A percentile compares a stretch with the other conserved stretches of the same genome.
Conservation (phyloP, 2,113 vertebrate species). For the Plectropomus leopardus region DNA sequence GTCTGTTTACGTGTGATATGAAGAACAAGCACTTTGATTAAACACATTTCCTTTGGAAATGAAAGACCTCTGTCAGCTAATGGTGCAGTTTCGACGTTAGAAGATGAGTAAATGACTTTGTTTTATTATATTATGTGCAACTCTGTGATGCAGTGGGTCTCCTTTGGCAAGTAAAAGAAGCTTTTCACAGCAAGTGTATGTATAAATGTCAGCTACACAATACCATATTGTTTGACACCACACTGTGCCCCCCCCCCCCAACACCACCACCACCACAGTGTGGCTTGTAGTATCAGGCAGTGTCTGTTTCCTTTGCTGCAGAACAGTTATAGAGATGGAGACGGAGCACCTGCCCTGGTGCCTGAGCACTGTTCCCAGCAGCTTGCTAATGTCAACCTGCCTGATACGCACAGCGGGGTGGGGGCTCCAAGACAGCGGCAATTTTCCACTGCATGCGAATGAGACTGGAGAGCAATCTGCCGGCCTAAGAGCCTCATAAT, state of each 20-base stretch:
- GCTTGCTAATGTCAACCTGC: constrained; percentile 85
- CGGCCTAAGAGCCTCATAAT: constrained; percentile 83
- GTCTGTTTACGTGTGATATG: not conserved
- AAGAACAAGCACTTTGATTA: not conserved
- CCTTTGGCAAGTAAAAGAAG: constrained; percentile 16
- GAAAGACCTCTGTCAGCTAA: not conserved
- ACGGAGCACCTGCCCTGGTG: constrained; percentile 75
- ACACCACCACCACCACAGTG: not conserved
- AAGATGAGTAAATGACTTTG: not conserved
- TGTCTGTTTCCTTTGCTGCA: constrained; percentile 66
- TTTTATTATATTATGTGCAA: not conserved
- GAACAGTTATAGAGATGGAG: constrained; percentile 64
- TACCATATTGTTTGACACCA: constrained; percentile 58
- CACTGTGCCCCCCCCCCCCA: constrained; percentile 14
- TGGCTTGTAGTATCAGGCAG: constrained; percentile 57
- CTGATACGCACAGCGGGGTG: constrained; percentile 72
- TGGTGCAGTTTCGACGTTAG: not conserved
- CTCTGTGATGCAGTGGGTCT: not conserved
- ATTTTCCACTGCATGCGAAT: constrained; percentile 84
- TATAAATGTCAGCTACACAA: constrained; percentile 65
- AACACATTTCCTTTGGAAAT: not conserved
- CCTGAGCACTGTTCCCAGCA: constrained; percentile 71
- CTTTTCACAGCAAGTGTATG: constrained; percentile 12
- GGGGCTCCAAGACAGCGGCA: constrained; percentile 76
- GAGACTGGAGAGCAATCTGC: constrained; percentile 81